phyloP scores from a whole-genome alignment of 53 echinoderm and acorn worm species.

The Henricia sp. region DNA sequence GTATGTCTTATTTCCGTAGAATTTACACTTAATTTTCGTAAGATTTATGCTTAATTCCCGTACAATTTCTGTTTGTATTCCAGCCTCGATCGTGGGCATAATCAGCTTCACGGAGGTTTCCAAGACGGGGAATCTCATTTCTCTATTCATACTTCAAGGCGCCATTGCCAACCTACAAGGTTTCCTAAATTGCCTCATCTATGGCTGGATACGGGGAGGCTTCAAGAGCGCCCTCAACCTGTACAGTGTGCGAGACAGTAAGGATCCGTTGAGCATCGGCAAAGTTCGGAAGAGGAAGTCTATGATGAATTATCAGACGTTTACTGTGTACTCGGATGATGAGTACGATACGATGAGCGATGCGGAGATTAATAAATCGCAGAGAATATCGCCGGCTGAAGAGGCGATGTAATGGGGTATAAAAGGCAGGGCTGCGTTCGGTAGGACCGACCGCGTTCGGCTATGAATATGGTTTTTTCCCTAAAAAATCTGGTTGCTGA shows the following conservation, averaged over 20 bases:
- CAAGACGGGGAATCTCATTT: slow-evolving; percentile 33
- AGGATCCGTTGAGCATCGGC: slow-evolving; percentile 16
- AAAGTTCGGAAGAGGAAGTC: neutral
- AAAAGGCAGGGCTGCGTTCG: too few species aligned
- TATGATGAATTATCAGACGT: slow-evolving; percentile 41
- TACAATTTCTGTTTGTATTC: neutral
- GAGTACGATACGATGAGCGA: slow-evolving; percentile 45
- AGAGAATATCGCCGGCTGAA: slow-evolving; percentile 9
- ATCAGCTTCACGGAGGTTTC: slow-evolving; percentile 34
- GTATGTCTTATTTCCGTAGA: too few species aligned
- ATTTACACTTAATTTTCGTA: neutral
- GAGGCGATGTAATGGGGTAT: slow-evolving; percentile 6
- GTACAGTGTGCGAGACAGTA: slow-evolving; percentile 36
- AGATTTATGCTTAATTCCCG: neutral
- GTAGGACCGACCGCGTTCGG: too few species aligned
- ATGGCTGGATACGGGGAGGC: slow-evolving; percentile 71
- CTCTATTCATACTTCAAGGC: slow-evolving; percentile 52
- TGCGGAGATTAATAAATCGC: slow-evolving; percentile 39
- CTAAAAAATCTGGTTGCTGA: too few species aligned
- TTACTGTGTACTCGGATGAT: slow-evolving; percentile 31
- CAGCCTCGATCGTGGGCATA: slow-evolving; percentile 54
- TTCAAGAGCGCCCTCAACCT: slow-evolving; percentile 68
- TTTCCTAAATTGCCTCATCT: slow-evolving; percentile 70
- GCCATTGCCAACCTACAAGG: slow-evolving; percentile 66
- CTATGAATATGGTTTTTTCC: too few species aligned